phyloP scores from a whole-genome alignment of 2,797 vertebrate species.

The Cirrhinus mrigala region DNA sequence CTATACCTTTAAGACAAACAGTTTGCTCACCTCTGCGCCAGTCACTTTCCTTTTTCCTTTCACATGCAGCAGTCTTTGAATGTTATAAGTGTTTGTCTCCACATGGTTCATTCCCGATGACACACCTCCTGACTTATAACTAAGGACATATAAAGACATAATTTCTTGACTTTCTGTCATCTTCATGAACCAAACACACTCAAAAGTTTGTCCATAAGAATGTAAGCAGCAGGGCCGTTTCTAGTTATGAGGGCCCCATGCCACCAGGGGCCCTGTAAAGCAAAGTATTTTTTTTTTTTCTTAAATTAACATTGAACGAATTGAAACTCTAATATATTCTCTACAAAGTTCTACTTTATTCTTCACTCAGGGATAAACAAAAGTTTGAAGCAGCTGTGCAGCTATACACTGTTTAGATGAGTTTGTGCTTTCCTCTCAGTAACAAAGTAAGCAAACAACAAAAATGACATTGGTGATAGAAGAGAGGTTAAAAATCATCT shows the following conservation, averaged over 20 bases:
- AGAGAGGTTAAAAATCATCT: neutral
- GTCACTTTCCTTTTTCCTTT: conserved; percentile 86
- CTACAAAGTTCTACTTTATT: no score
- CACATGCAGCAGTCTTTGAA: conserved; percentile 87
- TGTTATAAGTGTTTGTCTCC: conserved; percentile 84
- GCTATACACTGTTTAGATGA: neutral
- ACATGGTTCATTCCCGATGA: conserved; percentile 87
- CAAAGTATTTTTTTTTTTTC: neutral
- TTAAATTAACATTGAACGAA: neutral
- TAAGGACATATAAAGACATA: conserved; percentile 58
- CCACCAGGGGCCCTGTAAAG: neutral
- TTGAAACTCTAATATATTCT: neutral
- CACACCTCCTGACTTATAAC: conserved; percentile 88
- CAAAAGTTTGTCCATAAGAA: neutral
- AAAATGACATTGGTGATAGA: neutral
- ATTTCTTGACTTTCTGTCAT: neutral
- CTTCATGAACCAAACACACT: neutral
- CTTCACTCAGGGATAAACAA: neutral
- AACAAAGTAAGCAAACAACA: neutral
- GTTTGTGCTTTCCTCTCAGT: neutral
- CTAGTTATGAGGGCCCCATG: neutral
- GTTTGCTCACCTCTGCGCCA: conserved; percentile 82
- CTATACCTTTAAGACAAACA: neutral
- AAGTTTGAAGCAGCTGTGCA: neutral
- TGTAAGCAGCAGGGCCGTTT: neutral